Conservation (phyloP, 2,113 vertebrate genomes). For the Theropithecus gelada region DNA sequence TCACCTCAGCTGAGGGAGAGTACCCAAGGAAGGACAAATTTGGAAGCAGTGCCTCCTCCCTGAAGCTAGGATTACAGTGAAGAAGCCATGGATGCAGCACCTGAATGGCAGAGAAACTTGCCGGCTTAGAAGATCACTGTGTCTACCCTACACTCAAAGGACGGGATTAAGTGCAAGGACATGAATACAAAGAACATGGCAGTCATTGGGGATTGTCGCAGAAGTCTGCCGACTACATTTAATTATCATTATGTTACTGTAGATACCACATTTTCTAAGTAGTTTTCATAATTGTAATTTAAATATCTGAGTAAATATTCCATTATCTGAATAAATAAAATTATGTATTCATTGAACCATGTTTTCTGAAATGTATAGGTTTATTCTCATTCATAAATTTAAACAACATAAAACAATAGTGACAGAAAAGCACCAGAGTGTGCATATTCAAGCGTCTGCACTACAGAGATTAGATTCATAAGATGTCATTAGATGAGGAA, state of each 20-base stretch:
- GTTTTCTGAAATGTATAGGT: neutral
- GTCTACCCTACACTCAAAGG: neutral
- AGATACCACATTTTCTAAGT: neutral
- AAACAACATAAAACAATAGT: too few relatives aligned
- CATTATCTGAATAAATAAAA: neutral
- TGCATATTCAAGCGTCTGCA: neutral
- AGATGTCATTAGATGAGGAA: neutral
- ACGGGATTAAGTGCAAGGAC: neutral
- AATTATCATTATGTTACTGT: too few relatives aligned
- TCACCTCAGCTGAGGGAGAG: neutral
- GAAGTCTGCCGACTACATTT: too few relatives aligned
- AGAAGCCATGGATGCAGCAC: too few relatives aligned
- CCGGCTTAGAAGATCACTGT: neutral
- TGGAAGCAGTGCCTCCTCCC: neutral
- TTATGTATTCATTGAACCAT: neutral
- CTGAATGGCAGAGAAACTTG: neutral
- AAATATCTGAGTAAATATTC: neutral
- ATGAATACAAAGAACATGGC: accelerated
- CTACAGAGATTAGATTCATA: too few relatives aligned
- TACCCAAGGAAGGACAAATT: too few relatives aligned
- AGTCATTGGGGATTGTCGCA: accelerated
- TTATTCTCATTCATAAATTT: neutral
- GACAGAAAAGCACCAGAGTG: accelerated
- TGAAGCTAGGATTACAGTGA: too few relatives aligned
- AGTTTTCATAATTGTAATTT: neutral